These are phyloP conservation scores for Panopea generosa DNA, from an alignment of 2,888 invertebrate species.

Conservation along the genomic window DNA sequence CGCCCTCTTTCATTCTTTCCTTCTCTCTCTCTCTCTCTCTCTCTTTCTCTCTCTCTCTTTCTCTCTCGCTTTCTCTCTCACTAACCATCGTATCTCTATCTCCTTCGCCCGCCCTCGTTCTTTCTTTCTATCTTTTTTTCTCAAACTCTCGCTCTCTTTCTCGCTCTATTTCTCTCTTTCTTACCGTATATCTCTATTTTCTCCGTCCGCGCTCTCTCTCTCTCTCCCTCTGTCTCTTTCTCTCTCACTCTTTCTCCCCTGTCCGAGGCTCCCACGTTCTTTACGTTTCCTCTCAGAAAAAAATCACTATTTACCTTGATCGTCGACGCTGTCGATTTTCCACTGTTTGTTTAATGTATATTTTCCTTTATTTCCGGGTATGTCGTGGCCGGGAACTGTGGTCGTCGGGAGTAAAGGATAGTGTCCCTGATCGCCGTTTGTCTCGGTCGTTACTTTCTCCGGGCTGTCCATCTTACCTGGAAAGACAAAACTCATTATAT, in stretches of 20 bases:
- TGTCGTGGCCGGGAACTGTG: neutral
- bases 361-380: neutral
- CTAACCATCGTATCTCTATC: neutral
- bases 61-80: neutral
- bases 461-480: slow-evolving; percentile 44
- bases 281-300: neutral
- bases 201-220: neutral
- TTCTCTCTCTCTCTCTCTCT: neutral
- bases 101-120: slow-evolving; percentile 5
- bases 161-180: slow-evolving; percentile 10
- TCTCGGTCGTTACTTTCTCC: slow-evolving; percentile 12
- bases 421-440: slow-evolving; percentile 12
- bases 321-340: neutral
- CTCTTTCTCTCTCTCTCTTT: too few relatives aligned
- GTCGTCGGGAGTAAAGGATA: neutral
- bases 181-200: neutral
- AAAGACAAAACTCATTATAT: too few relatives aligned
- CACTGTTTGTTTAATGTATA: neutral
- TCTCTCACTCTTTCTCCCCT: neutral
- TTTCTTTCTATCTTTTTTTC: slow-evolving; percentile 17
- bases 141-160: too few relatives aligned
- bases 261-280: neutral
- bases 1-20: neutral
- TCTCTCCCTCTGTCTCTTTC: too few relatives aligned
- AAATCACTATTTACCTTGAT: neutral